Base-by-base conservation (phyloP, 2,888 invertebrate genomes). In the Caenorhabditis parvicauda region DNA sequence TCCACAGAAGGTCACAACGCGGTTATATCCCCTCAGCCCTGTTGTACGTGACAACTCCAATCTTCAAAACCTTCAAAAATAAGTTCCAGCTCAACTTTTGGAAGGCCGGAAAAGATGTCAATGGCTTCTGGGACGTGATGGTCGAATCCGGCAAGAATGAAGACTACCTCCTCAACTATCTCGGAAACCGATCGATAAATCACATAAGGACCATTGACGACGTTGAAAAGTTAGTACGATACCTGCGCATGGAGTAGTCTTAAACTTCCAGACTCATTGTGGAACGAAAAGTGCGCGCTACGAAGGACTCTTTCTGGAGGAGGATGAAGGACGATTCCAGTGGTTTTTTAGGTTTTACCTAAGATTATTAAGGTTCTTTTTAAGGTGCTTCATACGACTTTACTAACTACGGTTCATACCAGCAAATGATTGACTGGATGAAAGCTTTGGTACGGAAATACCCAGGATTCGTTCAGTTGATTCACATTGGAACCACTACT, bases 131-230 rank as follows among this genome's bases (percentile, higher is more conserved):
- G 0, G 90, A 90, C 78, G 84, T 90, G 7, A 85, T 90, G 47
- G 87, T 90, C 14, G 87, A 89, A 0, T 88, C 88, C n/a, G n/a
- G n/a, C 1, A 86, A 87, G 14, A 58, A 63, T 17, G 45, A 60
- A 32, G 52, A 48, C 5, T 51, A 60, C 38, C 41, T 79, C 1
- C 47, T 57, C 38, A 22, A 56, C 7, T 52, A 57, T 14, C 56
- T 79, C 6, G 45, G 51, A n/a, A 44, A 46, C 22, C 44, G 61
- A 19, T 54, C 59, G 28, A 63, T 79, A 32, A 45, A 66, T 6
- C 66, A 68, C 54, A 51, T 67, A 19, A 59, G 65, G 42, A 79
- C 79, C 5, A 78, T 79, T 22, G 70, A 69, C 9, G 76, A 79
- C 51, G 79, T 79, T 2, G 77, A 79, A 49, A 67, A 59, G 76